phyloP scores from a whole-genome alignment of 1,140 invertebrate genomes.

The Drosophila leontia region DNA sequence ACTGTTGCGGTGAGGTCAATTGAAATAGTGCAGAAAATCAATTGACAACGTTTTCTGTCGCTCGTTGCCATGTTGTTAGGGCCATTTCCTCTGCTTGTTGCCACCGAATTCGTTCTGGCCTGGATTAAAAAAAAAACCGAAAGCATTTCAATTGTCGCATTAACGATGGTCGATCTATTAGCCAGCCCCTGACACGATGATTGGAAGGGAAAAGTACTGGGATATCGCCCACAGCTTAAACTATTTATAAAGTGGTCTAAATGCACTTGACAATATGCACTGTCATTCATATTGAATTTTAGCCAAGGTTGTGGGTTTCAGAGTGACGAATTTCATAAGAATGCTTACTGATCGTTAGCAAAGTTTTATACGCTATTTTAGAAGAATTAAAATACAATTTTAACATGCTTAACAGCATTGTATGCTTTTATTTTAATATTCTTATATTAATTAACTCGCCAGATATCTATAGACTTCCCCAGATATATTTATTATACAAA shows the following conservation, averaged over 20 bases:
- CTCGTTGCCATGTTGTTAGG: slow-evolving; percentile 26
- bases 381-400: background rate
- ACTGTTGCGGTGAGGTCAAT: slow-evolving; percentile 68
- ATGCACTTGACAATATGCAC: slow-evolving; percentile 36
- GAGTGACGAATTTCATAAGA: background rate
- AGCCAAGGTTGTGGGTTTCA: background rate
- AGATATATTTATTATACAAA: background rate
- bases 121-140: slow-evolving; percentile 51
- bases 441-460: background rate
- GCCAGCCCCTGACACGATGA: slow-evolving; percentile 26
- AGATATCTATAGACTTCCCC: background rate
- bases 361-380: background rate
- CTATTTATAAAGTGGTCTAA: slow-evolving; percentile 16
- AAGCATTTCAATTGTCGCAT: slow-evolving; percentile 75
- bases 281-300: slow-evolving; percentile 18
- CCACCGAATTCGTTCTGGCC: slow-evolving; percentile 67
- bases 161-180: slow-evolving; percentile 74
- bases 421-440: background rate
- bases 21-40: slow-evolving; percentile 83
- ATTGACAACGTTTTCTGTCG: slow-evolving; percentile 76
- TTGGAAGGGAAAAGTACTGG: slow-evolving; percentile 31
- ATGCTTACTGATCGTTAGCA: background rate
- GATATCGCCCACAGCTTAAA: slow-evolving; percentile 8
- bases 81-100: slow-evolving; percentile 49
- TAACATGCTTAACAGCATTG: background rate